Percentiles rank a stretch among this genome's conserved stretches.
Conservation (phyloP, 2,113 vertebrate species). For the Solea solea region DNA sequence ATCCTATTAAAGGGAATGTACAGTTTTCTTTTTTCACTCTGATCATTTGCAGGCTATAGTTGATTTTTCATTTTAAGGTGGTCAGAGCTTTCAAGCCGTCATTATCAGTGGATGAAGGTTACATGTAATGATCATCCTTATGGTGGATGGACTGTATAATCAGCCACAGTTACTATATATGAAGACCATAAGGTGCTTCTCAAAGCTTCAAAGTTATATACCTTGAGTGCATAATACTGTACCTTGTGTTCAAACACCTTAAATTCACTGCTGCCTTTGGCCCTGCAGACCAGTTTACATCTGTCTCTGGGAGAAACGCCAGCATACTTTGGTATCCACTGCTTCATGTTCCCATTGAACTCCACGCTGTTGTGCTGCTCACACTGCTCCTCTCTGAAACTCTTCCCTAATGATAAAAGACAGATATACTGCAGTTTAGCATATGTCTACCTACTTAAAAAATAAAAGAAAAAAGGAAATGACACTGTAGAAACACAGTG, state of each 20-base stretch:
- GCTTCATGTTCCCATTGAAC: conserved; percentile 83
- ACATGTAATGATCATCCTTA: too few relatives aligned
- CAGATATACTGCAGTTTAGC: background rate
- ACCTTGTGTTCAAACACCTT: conserved; percentile 97
- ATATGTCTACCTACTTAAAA: background rate
- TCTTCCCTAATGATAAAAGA: conserved; percentile 82
- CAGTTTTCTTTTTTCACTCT: too few relatives aligned
- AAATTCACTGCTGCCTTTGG: conserved; percentile 90
- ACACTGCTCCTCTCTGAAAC: conserved; percentile 96
- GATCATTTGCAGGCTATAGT: too few relatives aligned
- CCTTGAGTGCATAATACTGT: background rate
- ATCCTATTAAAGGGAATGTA: too few relatives aligned
- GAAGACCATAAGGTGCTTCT: background rate
- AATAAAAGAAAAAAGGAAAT: background rate
- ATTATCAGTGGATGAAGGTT: too few relatives aligned
- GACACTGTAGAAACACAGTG: background rate
- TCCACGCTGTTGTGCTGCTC: conserved; percentile 92
- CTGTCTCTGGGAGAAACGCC: conserved; percentile 93
- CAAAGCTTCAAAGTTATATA: background rate
- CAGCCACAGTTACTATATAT: background rate
- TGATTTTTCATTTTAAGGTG: too few relatives aligned
- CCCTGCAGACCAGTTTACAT: conserved; percentile 94
- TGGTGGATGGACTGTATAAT: too few relatives aligned
- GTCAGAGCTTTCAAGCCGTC: too few relatives aligned
- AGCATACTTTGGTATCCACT: conserved; percentile 95